Percentiles rank a stretch among this genome's conserved stretches.
Evolutionary conservation across 92 coral and sea anemone genomes (phyloP).

Genomic region (Actinernus sp.): DNA sequence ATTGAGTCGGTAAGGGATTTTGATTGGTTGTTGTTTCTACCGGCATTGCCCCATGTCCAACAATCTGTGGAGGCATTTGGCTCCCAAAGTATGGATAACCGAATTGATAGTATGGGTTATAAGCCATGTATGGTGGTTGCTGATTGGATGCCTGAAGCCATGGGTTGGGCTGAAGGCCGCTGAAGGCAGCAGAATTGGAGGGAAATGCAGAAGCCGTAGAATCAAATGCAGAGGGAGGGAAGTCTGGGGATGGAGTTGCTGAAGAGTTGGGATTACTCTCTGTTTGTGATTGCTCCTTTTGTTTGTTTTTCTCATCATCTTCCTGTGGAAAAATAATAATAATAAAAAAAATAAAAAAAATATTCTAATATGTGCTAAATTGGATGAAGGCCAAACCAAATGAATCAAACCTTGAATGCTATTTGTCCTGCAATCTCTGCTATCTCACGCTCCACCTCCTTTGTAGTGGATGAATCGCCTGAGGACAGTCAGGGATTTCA

Average conservation of each 20-base stretch:
- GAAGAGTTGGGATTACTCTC: too few relatives aligned
- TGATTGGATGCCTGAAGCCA: slow-evolving; percentile 41
- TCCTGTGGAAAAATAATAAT: slow-evolving; percentile 48
- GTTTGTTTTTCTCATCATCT: slow-evolving; percentile 73
- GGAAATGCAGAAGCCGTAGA: slow-evolving; percentile 17
- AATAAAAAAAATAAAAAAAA: too few relatives aligned
- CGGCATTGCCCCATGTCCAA: slow-evolving; percentile 8
- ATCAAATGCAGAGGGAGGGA: slow-evolving; percentile 19
- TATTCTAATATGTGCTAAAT: too few relatives aligned
- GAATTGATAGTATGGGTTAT: slow-evolving; percentile 63
- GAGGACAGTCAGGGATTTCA: not conserved
- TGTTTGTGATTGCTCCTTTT: slow-evolving; percentile 4
- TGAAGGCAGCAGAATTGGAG: slow-evolving; percentile 11
- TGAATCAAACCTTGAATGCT: slow-evolving; percentile 75
- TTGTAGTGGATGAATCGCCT: slow-evolving; percentile 70
- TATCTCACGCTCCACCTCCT: slow-evolving; percentile 82
- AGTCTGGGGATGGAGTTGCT: slow-evolving; percentile 5
- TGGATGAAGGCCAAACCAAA: not conserved
- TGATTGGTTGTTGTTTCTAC: slow-evolving; percentile 20
- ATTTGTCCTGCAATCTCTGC: slow-evolving; percentile 95
- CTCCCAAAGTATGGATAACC: slow-evolving; percentile 37
- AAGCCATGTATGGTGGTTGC: slow-evolving; percentile 44
- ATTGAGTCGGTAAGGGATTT: not conserved
- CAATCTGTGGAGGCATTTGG: slow-evolving; percentile 18
- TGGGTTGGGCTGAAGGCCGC: slow-evolving; percentile 2